Conservation (phyloP, 2,113 vertebrate species). For the Ophthalmolycus amberensis region DNA sequence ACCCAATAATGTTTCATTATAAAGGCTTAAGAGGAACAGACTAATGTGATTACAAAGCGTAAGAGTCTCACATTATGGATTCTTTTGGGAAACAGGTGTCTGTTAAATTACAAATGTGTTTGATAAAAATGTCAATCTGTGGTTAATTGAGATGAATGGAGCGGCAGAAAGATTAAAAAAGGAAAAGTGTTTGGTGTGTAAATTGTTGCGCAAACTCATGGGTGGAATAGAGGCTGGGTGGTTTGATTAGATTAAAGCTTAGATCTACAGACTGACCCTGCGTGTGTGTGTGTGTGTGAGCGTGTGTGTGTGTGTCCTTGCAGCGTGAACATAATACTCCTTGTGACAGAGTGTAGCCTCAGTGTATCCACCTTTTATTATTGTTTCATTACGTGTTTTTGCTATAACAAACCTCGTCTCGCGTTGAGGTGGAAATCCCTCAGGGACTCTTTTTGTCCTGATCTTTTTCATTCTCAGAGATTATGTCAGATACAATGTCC, state of each 20-base stretch:
- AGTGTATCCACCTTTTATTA: not conserved
- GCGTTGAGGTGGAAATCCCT: not conserved
- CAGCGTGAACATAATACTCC: not conserved
- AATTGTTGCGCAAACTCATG: constrained; percentile 11
- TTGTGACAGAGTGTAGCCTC: not conserved
- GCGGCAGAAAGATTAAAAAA: not conserved
- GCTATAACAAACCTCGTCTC: not conserved
- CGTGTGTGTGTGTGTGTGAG: not conserved
- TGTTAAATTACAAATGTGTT: not conserved
- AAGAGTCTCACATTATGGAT: not conserved
- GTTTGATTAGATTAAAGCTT: constrained; percentile 65
- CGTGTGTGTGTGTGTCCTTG: constrained; percentile 2
- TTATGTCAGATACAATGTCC: not conserved
- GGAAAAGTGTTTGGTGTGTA: constrained; percentile 7
- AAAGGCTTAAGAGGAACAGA: not conserved
- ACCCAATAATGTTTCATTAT: not conserved
- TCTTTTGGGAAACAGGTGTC: not conserved
- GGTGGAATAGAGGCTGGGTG: constrained; percentile 20
- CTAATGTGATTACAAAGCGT: not conserved
- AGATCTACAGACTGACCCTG: constrained; percentile 37
- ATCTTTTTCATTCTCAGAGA: not conserved
- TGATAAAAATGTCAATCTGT: not conserved
- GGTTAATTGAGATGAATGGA: not conserved
- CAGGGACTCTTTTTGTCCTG: not conserved
- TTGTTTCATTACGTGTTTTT: not conserved